Evolutionary conservation across 1,140 invertebrate genomes (phyloP).

Genomic region (Eurosta solidaginis): DNA sequence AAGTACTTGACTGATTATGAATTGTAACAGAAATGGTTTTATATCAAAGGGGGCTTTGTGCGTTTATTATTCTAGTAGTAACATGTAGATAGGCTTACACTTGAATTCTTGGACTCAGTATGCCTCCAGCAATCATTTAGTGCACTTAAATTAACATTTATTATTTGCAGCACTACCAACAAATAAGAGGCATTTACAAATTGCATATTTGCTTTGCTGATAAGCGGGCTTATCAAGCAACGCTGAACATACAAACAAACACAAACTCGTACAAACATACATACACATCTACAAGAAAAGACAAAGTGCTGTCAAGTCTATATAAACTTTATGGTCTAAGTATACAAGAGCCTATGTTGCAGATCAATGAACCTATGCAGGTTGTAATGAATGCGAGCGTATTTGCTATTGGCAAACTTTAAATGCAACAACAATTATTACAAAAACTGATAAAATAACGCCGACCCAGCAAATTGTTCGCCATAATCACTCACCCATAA

Average conservation of each 20-base stretch:
- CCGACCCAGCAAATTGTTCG: neutral
- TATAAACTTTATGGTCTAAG: too few species aligned
- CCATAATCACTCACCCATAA: neutral
- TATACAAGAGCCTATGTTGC: neutral
- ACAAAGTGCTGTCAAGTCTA: too few species aligned
- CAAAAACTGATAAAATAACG: neutral
- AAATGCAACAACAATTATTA: neutral
- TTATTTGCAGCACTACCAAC: neutral
- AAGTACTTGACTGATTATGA: neutral
- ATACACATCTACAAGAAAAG: too few species aligned
- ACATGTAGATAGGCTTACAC: too few species aligned
- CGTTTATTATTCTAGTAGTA: neutral
- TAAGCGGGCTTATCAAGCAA: neutral
- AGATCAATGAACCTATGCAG: constrained; percentile 13
- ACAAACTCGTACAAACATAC: too few species aligned
- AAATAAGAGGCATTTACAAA: neutral
- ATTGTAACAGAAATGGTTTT: neutral
- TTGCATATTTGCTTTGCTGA: neutral
- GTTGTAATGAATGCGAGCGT: neutral
- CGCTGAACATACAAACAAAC: neutral
- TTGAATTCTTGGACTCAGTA: neutral
- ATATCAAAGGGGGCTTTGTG: neutral
- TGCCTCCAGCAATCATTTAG: neutral
- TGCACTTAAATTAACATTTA: neutral
- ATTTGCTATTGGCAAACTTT: neutral